Conservation (phyloP, 1,140 invertebrate genomes). For the Physella acuta region DNA sequence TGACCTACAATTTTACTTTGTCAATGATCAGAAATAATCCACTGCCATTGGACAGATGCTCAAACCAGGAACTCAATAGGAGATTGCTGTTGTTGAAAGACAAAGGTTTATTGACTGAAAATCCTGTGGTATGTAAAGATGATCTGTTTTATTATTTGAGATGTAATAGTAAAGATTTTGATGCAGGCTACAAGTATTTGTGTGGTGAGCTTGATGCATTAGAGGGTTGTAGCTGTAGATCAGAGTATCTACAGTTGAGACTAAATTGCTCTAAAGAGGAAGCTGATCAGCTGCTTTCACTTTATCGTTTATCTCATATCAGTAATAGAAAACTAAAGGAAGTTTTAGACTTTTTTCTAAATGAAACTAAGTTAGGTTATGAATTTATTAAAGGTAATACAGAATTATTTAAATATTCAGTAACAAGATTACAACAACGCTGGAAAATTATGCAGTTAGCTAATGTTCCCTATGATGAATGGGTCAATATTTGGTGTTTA, state of each 20-base stretch:
- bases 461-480: background rate
- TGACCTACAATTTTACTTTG: no score
- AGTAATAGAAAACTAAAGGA: background rate
- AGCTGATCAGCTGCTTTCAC: background rate
- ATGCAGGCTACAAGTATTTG: background rate
- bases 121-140: background rate
- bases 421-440: background rate
- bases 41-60: no score
- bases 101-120: slow-evolving; percentile 2
- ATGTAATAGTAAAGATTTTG: background rate
- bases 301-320: background rate
- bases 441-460: background rate
- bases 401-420: background rate
- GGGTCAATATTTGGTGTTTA: no score
- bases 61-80: no score
- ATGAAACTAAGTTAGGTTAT: background rate
- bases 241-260: background rate
- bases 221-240: background rate
- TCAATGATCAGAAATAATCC: no score
- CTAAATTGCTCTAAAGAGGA: background rate
- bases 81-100: no score
- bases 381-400: background rate
- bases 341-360: background rate
- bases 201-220: slow-evolving; percentile 7
- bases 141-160: background rate